These are phyloP conservation scores for Microchirus variegatus DNA, from an alignment of 2,797 vertebrate genomes.

Conservation along the genomic window DNA sequence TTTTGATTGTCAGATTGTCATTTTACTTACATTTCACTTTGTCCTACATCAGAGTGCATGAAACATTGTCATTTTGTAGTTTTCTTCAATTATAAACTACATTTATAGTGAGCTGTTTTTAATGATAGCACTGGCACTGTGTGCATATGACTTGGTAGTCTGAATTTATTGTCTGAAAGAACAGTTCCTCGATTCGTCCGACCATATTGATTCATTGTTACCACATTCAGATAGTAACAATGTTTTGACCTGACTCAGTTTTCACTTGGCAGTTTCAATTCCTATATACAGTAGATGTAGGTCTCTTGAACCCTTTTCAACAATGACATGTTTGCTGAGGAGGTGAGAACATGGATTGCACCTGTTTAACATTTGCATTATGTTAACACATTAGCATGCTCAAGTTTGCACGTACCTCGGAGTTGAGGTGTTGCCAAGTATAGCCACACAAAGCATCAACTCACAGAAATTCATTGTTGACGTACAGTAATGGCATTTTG, in stretches of 20 bases:
- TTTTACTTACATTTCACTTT: too few species aligned
- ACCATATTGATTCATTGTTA: too few species aligned
- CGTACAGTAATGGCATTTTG: neutral
- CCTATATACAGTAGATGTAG: too few species aligned
- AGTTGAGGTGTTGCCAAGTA: neutral
- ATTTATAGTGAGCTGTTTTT: neutral
- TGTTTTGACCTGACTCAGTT: too few species aligned
- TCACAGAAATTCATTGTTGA: neutral
- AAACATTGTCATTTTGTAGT: neutral
- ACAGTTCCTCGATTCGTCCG: too few species aligned
- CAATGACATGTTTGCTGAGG: too few species aligned
- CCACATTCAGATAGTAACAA: too few species aligned
- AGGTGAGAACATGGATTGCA: too few species aligned
- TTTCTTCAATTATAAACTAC: neutral
- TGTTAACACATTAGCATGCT: too few species aligned
- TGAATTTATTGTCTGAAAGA: too few species aligned
- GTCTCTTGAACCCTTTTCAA: too few species aligned
- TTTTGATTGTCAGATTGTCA: conserved; percentile 7
- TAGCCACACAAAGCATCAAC: neutral
- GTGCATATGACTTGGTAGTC: neutral
- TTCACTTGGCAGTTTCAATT: too few species aligned
- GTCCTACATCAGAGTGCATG: conserved; percentile 9
- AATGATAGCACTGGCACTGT: neutral
- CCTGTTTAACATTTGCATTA: neutral
- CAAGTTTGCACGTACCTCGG: neutral